phyloP scores from a whole-genome alignment of 1,140 invertebrate species.

The Hylaeus volcanicus region DNA sequence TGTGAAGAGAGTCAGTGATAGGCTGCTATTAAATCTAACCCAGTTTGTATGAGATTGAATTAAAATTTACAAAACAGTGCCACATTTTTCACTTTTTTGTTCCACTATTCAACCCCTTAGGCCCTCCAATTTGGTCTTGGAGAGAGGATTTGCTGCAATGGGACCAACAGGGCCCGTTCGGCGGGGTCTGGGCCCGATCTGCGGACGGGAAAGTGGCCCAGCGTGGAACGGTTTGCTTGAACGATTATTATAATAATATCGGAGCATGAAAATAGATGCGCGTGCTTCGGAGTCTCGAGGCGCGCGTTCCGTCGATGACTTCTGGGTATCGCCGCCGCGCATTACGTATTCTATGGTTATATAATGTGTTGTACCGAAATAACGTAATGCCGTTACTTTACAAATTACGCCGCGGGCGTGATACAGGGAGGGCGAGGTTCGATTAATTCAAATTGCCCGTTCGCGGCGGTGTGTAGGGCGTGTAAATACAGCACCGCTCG shows the following conservation, averaged over 20 bases:
- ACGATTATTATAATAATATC: slow-evolving; percentile 71
- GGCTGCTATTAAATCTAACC: too few relatives aligned
- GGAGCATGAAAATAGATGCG: slow-evolving; percentile 53
- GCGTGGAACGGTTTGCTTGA: slow-evolving; percentile 62
- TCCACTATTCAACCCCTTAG: too few relatives aligned
- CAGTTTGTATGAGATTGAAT: too few relatives aligned
- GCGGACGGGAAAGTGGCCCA: slow-evolving; percentile 59
- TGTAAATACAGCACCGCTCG: neutral
- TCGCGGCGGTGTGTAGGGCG: neutral
- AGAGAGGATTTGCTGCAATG: neutral
- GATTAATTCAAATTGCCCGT: slow-evolving; percentile 41
- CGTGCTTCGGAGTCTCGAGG: slow-evolving; percentile 33
- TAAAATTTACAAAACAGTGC: too few relatives aligned
- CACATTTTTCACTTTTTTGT: too few relatives aligned
- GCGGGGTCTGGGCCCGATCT: slow-evolving; percentile 62
- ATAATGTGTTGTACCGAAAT: slow-evolving; percentile 12
- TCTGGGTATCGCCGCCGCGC: slow-evolving; percentile 17
- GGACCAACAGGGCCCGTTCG: slow-evolving; percentile 5
- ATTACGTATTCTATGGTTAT: slow-evolving; percentile 39
- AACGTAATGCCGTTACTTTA: slow-evolving; percentile 31
- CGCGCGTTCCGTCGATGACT: neutral
- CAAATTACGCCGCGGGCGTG: slow-evolving; percentile 21
- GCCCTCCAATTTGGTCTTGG: too few relatives aligned
- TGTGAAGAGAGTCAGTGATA: too few relatives aligned
- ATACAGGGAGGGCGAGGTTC: slow-evolving; percentile 2